These are phyloP conservation scores for Equus przewalskii DNA, from an alignment of 2,113 vertebrate species.

Conservation along the genomic window DNA sequence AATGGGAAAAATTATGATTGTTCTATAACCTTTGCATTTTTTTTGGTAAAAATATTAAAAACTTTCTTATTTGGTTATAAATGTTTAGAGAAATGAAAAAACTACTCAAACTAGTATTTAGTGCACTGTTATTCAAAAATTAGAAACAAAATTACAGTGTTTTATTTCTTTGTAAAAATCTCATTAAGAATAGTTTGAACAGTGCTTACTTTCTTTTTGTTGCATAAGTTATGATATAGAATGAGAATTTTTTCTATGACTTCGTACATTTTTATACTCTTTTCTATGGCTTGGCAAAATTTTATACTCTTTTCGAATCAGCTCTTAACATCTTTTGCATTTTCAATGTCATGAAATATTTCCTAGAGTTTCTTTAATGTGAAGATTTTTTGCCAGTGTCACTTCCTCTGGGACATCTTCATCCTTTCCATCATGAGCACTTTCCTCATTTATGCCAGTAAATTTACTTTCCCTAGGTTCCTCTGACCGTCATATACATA, in stretches of 20 bases:
- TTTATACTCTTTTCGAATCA: not conserved
- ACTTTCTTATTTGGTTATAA: not conserved
- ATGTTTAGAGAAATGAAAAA: not conserved
- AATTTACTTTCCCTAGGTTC: not conserved
- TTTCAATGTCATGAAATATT: not conserved
- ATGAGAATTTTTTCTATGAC: not conserved
- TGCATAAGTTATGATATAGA: not conserved
- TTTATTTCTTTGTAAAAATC: constrained; percentile 27
- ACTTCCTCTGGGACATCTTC: not conserved
- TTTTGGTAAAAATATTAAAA: not conserved
- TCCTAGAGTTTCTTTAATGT: not conserved
- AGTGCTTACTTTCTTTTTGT: not conserved
- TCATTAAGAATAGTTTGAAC: not conserved
- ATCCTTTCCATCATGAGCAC: not conserved
- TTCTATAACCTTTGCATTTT: not conserved
- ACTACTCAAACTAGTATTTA: not conserved
- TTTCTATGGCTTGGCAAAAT: not conserved
- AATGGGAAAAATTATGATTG: not conserved
- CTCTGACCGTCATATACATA: not conserved
- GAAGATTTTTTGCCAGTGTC: not conserved
- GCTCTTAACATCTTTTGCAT: not conserved
- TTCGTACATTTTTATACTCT: not conserved
- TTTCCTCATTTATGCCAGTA: not conserved
- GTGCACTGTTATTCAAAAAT: not conserved
- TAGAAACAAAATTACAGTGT: not conserved